These are phyloP conservation scores for Tauraco hartlaubi DNA, from an alignment of 2,797 vertebrate species.

Conservation along the genomic window DNA sequence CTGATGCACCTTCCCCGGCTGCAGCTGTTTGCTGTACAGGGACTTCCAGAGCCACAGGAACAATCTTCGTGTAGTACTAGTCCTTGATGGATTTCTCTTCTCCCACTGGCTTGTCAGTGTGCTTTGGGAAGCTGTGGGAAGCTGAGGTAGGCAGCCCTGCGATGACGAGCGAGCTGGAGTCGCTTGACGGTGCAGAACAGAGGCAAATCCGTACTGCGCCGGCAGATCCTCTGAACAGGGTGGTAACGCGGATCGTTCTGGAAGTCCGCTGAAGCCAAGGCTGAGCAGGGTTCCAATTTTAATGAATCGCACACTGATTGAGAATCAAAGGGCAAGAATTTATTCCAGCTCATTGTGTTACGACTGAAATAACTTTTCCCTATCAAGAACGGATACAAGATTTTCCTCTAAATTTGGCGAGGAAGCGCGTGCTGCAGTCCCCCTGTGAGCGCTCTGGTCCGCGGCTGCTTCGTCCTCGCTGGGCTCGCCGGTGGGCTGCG, in stretches of 20 bases:
- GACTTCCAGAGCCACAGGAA: neutral
- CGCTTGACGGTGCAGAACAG: neutral
- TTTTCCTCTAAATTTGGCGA: neutral
- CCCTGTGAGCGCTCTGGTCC: neutral
- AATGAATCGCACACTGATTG: neutral
- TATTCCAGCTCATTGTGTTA: neutral
- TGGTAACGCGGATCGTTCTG: neutral
- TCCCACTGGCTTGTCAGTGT: neutral
- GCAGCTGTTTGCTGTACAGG: neutral
- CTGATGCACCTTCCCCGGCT: neutral
- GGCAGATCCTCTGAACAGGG: neutral
- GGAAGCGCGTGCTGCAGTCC: fast-evolving
- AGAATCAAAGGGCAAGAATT: neutral
- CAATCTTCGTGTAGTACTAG: neutral
- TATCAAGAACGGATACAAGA: fast-evolving
- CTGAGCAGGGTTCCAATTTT: neutral
- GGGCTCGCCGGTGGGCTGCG: neutral
- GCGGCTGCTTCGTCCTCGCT: fast-evolving
- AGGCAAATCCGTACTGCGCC: neutral
- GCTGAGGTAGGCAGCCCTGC: too few species aligned
- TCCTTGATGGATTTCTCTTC: neutral
- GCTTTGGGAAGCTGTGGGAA: neutral
- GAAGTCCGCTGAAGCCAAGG: neutral
- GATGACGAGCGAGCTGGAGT: neutral
- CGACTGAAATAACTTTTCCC: neutral